Evolutionary conservation across 2,113 vertebrate species (phyloP), one percentile per base, ranked within the genome.

Genomic region (Hoplias malabaricus): DNA sequence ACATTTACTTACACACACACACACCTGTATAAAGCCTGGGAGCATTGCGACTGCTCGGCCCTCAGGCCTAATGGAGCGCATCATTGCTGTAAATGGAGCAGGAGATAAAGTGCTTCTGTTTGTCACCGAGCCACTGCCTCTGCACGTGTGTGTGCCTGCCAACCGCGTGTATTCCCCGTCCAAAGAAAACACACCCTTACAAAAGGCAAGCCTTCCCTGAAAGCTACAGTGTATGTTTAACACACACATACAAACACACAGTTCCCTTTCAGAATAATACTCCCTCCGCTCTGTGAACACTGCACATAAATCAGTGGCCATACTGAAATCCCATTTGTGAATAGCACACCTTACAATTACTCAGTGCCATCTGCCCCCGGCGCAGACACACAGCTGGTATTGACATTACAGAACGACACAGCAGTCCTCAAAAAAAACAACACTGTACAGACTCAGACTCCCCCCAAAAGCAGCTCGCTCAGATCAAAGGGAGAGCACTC

Each of bases 11-110:
- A 12, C 11, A 3, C 14, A 48, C 46, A 48, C 16, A 19, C 13
- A 48, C 46, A 48, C 46, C 43, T 4, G 23, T 56, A 21, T 38
- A 56, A 56, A 62, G 75, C 31, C 29, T 21, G 14, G 16, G 31
- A 78, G 40, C 27, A 43, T 48, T 6, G 61, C 48, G 25, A 13
- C 46, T 53, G 43, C 33, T 23, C 38, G 33, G 61, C 33, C 63
- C 50, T 72, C 77, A 85, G 80, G 53, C 62, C 53, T 84, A 83
- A 84, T 79, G 82, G 82, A 77, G 82, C 81, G 69, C 86, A 85
- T 88, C 86, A 85, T 86, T 85, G 85, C 74, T 50, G 83, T 73
- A 88, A 89, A 90, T 89, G 87, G 83, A 90, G 84, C 73, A 7
- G 79, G 74, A 62, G 85, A 88, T 83, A 78, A 83, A 86, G 84